A percentile compares a stretch with the other conserved stretches of the same genome.
phyloP scores from a whole-genome alignment of 2,888 invertebrate species.

The Yponomeuta cagnagella region DNA sequence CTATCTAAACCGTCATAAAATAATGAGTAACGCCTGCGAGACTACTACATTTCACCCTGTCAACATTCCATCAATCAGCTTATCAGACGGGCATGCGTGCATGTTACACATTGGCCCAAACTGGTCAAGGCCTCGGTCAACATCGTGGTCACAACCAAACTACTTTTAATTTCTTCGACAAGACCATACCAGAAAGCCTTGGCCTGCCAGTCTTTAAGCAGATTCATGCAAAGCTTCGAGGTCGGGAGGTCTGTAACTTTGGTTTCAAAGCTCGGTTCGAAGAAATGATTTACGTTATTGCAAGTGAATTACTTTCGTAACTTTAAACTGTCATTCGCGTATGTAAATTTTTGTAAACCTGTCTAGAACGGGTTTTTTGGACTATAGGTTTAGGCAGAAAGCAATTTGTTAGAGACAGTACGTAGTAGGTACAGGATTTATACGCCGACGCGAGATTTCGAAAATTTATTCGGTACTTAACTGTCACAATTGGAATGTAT shows the following conservation, averaged over 20 bases:
- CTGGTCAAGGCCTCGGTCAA: conserved; percentile 57
- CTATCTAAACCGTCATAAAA: not conserved
- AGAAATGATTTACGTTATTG: conserved; percentile 11
- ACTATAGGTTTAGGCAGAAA: not conserved
- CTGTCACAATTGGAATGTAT: not conserved
- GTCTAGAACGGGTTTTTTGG: not conserved
- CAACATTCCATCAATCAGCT: conserved; percentile 25
- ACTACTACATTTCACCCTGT: conserved; percentile 18
- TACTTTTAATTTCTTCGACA: conserved; percentile 37
- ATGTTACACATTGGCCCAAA: conserved; percentile 27
- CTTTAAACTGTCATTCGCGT: conserved; percentile 12
- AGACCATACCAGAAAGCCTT: conserved; percentile 18
- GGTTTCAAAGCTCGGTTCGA: conserved; percentile 8
- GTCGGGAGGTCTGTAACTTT: conserved; percentile 4
- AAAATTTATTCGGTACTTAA: not conserved
- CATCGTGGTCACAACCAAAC: conserved; percentile 31
- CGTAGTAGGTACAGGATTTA: not conserved
- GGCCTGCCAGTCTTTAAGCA: not conserved
- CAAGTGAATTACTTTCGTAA: conserved; percentile 10
- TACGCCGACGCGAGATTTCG: not conserved
- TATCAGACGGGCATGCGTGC: conserved; percentile 15
- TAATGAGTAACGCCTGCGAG: not conserved
- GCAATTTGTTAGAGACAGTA: not conserved
- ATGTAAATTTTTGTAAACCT: conserved; percentile 15
- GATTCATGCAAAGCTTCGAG: not conserved